Percentiles rank a stretch among this genome's conserved stretches.
phyloP scores from a whole-genome alignment of 1,140 invertebrate genomes.

The Bathynomus jamesi region DNA sequence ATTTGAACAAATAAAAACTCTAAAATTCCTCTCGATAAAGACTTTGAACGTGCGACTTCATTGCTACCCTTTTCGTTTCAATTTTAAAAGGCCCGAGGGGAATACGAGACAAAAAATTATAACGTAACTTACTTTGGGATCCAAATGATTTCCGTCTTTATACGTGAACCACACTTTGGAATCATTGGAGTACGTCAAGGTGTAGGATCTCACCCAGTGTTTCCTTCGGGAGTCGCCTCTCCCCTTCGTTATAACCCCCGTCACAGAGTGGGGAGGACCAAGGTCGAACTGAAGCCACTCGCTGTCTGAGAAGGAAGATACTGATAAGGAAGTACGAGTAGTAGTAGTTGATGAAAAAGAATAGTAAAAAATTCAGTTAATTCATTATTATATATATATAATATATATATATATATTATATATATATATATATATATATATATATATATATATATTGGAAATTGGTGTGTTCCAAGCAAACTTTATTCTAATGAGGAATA shows the following conservation, averaged over 20 bases:
- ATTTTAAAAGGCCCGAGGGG: not conserved
- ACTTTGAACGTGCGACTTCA: not conserved
- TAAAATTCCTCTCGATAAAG: too few relatives aligned
- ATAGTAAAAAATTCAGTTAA: too few relatives aligned
- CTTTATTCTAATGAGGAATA: too few relatives aligned
- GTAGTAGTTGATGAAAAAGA: too few relatives aligned
- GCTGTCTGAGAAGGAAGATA: too few relatives aligned
- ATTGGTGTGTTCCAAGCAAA: too few relatives aligned
- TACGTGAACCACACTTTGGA: conserved; percentile 51
- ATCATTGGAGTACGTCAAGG: conserved; percentile 53
- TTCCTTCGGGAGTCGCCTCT: conserved; percentile 48
- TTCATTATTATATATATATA: too few relatives aligned
- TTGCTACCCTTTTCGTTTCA: not conserved
- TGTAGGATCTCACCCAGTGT: conserved; percentile 53
- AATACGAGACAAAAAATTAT: not conserved
- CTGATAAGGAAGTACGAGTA: too few relatives aligned
- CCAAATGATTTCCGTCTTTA: conserved; percentile 51
- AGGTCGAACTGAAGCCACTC: conserved; percentile 55
- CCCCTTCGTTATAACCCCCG: conserved; percentile 51
- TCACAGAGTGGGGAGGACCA: conserved; percentile 51
- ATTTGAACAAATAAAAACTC: too few relatives aligned
- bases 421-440: too few relatives aligned
- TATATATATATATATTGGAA: too few relatives aligned
- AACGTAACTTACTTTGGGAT: conserved; percentile 47
- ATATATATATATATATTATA: too few relatives aligned